Percentiles rank a stretch among this genome's conserved stretches.
Conservation (phyloP, 2,797 vertebrate genomes). For the Sandelia bainsii region DNA sequence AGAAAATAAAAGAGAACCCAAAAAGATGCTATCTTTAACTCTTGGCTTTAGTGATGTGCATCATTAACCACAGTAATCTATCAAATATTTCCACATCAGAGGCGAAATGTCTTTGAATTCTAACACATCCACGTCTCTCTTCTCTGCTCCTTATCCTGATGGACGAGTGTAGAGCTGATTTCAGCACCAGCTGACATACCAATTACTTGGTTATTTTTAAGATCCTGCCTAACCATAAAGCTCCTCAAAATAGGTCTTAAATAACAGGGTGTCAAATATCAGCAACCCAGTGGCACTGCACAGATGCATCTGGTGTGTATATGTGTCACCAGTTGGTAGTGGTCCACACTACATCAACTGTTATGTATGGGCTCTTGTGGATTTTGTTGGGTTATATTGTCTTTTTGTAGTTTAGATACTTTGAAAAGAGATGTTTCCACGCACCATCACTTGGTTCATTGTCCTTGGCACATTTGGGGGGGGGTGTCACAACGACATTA, state of each 20-base stretch:
- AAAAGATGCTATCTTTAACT: constrained; percentile 15
- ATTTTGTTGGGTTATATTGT: constrained; percentile 4
- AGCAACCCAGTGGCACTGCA: constrained; percentile 33
- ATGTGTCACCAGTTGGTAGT: constrained; percentile 26
- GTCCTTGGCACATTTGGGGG: constrained; percentile 12
- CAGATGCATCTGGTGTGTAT: constrained; percentile 34
- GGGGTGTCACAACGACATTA: constrained; percentile 12
- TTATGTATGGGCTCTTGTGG: constrained; percentile 34
- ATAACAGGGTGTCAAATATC: constrained; percentile 77
- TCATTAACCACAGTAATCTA: constrained; percentile 58
- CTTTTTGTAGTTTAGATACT: constrained; percentile 9
- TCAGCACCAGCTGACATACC: constrained; percentile 57
- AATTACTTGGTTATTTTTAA: constrained; percentile 81
- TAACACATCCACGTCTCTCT: constrained; percentile 17
- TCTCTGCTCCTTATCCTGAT: constrained; percentile 15
- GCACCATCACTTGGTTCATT: constrained; percentile 3
- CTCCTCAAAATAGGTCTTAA: constrained; percentile 74
- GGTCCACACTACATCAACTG: constrained; percentile 45
- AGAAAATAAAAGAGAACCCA: constrained; percentile 23
- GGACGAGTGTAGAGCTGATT: constrained; percentile 37
- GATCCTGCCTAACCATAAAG: constrained; percentile 67
- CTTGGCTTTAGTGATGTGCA: constrained; percentile 29
- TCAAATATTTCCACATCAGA: constrained; percentile 40
- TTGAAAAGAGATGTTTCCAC: constrained; percentile 20
- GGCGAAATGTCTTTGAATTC: constrained; percentile 61